Evolutionary conservation across 2,113 vertebrate genomes (phyloP).

Genomic region (Erythrocebus patas): DNA sequence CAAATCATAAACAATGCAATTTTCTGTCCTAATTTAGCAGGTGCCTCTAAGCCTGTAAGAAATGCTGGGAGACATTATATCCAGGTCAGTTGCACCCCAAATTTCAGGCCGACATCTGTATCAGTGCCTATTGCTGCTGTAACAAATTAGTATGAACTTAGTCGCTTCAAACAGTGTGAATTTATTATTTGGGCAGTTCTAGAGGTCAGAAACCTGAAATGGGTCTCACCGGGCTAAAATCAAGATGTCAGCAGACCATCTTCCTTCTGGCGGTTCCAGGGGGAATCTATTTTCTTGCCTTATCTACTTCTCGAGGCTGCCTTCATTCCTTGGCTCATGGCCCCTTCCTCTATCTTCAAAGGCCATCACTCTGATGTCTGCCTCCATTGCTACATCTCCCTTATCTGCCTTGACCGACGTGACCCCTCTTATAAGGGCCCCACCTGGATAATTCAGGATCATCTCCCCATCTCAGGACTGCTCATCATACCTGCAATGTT

Average conservation of each 20-base stretch:
- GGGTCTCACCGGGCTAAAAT: not conserved
- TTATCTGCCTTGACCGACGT: not conserved
- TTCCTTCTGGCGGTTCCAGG: not conserved
- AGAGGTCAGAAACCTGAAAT: not conserved
- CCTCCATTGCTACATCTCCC: not conserved
- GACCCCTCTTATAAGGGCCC: not conserved
- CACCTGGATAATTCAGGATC: not conserved
- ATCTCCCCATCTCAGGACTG: not conserved
- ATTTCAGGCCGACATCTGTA: not conserved
- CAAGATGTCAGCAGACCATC: not conserved
- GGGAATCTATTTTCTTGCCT: not conserved
- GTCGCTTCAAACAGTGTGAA: not conserved
- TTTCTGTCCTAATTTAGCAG: not conserved
- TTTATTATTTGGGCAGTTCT: not conserved
- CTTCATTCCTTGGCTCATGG: fast-evolving
- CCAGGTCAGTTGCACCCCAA: not conserved
- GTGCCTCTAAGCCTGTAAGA: too few relatives aligned
- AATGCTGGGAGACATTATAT: too few relatives aligned
- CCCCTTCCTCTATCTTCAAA: not conserved
- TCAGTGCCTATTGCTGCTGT: too few relatives aligned
- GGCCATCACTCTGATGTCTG: not conserved
- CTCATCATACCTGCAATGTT: not conserved
- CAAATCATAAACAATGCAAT: too few relatives aligned
- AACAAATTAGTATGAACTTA: not conserved
- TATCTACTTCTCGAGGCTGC: not conserved